Percentiles rank a stretch among this genome's conserved stretches.
Evolutionary conservation across 2,888 invertebrate genomes (phyloP).

Genomic region (Clusia tigrina): DNA sequence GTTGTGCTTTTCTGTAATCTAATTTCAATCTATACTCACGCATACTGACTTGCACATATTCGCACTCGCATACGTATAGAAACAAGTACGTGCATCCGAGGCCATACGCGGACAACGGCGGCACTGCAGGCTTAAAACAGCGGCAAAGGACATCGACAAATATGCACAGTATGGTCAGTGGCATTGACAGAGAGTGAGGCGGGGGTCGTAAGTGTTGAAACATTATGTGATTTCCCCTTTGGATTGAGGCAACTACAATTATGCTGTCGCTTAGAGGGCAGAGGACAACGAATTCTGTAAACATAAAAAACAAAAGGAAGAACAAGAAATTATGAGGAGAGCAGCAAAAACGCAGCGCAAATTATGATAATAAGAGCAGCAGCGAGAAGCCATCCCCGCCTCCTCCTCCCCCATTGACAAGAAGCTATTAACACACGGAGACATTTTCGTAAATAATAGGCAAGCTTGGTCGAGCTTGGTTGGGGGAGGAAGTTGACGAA

Average conservation of each 20-base stretch:
- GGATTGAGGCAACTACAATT: constrained; percentile 7
- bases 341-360: not conserved
- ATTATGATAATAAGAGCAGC: constrained; percentile 33
- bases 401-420: constrained; percentile 23
- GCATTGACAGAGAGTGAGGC: not conserved
- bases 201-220: constrained; percentile 7
- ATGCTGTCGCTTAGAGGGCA: constrained; percentile 29
- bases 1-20: constrained; percentile 14
- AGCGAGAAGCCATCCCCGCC: not conserved
- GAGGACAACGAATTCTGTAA: constrained; percentile 28
- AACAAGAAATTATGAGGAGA: constrained; percentile 37
- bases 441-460: constrained; percentile 31
- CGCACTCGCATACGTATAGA: not conserved
- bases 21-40: constrained; percentile 11
- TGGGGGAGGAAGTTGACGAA: constrained; percentile 20
- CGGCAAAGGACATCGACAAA: not conserved
- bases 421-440: not conserved
- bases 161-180: constrained; percentile 9
- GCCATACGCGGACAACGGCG: not conserved
- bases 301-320: constrained; percentile 36
- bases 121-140: not conserved
- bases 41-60: not conserved
- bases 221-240: constrained; percentile 3
- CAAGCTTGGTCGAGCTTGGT: not conserved
- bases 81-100: not conserved